Evolutionary conservation across 2,113 vertebrate genomes (phyloP).

Genomic region (Ovis canadensis): DNA sequence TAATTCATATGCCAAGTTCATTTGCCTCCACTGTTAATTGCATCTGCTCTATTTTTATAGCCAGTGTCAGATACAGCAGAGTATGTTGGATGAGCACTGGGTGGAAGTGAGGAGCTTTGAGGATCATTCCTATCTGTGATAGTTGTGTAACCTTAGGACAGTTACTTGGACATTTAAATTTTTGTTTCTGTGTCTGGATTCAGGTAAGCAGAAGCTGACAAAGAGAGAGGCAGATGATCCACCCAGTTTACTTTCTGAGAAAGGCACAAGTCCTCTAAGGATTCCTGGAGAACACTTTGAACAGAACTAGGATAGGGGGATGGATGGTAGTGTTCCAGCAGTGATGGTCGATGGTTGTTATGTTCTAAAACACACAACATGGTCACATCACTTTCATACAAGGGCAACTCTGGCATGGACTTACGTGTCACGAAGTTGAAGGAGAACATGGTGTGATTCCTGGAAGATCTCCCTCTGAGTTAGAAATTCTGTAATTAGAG

Average conservation of each 20-base stretch:
- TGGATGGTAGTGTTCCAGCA: neutral
- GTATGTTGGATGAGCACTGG: neutral
- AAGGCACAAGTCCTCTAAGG: neutral
- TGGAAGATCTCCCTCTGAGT: neutral
- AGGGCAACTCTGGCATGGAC: neutral
- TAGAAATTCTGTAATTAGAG: neutral
- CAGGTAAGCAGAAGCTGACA: neutral
- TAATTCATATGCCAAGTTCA: neutral
- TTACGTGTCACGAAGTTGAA: neutral
- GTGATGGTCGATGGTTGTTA: neutral
- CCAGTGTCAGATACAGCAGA: neutral
- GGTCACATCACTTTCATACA: neutral
- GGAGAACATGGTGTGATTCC: neutral
- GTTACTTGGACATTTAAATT: neutral
- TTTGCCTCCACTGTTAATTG: slow-evolving; percentile 27
- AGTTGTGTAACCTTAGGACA: neutral
- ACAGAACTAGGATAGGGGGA: neutral
- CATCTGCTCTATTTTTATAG: slow-evolving; percentile 46
- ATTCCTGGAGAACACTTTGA: neutral
- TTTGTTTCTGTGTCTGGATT: neutral
- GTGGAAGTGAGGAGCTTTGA: neutral
- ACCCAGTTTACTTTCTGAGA: neutral
- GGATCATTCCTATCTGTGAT: neutral
- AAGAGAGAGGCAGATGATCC: neutral
- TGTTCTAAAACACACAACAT: neutral